phyloP scores from a whole-genome alignment of 2,113 vertebrate genomes.

The Chaenogobius annularis region DNA sequence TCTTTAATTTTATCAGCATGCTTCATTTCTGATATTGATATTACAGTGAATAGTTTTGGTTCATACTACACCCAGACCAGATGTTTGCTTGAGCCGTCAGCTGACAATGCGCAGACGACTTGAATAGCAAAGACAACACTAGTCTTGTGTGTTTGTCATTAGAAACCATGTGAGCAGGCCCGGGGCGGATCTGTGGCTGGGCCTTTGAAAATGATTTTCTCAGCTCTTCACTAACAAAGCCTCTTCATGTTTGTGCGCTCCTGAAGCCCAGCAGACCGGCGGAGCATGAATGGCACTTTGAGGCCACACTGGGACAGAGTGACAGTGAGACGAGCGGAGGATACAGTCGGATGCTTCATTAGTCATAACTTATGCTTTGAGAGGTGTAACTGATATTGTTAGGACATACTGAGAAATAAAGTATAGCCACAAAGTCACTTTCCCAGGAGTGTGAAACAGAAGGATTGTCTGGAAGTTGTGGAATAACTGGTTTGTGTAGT shows the following conservation, averaged over 20 bases:
- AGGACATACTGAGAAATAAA: neutral
- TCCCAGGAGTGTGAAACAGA: neutral
- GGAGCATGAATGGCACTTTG: conserved; percentile 35
- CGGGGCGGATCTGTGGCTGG: conserved; percentile 13
- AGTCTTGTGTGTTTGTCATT: conserved; percentile 30
- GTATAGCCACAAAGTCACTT: neutral
- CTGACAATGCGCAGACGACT: conserved; percentile 29
- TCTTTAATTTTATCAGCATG: neutral
- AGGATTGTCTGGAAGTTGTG: neutral
- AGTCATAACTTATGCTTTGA: conserved; percentile 1
- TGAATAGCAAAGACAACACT: conserved; percentile 18
- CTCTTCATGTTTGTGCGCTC: conserved; percentile 24
- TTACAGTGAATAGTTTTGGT: neutral
- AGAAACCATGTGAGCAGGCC: conserved; percentile 48
- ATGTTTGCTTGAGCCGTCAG: conserved; percentile 18
- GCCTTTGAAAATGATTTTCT: conserved; percentile 23
- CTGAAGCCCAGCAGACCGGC: conserved; percentile 39
- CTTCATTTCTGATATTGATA: neutral
- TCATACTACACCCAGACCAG: neutral
- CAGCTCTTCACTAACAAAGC: conserved; percentile 26
- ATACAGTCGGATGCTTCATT: conserved; percentile 16
- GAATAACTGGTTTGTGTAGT: neutral
- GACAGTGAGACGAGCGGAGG: conserved; percentile 31
- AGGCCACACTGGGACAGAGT: conserved; percentile 26
- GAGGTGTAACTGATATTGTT: neutral